Evolutionary conservation across 2,113 vertebrate genomes (phyloP), one percentile per base, ranked within the genome.

Genomic region (Lichenostomus cassidix): DNA sequence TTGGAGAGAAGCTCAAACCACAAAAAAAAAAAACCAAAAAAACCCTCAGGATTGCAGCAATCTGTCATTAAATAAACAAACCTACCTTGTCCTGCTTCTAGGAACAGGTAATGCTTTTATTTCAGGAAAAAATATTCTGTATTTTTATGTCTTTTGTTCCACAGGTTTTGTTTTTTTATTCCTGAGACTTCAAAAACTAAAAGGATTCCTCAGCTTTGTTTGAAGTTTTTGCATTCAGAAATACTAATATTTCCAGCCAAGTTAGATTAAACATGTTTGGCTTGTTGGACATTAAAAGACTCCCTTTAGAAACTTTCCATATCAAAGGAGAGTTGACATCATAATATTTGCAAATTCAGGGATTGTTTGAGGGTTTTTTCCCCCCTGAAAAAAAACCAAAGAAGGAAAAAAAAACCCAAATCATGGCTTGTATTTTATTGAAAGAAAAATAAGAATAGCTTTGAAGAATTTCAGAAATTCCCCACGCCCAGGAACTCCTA

Each of bases 41-140:
- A 39, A 39, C 10, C 39, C 39, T 97, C 46, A 97, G 97, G 68
- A 97, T 98, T 10, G 98, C 97, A 1, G 98, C 87, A 90, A 18
- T n/a, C 63, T 24, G 92, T 97, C 59, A 24, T 67, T 49, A 96
- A 96, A 98, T 7, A 91, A 97, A 56, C 52, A 97, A 76, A 88
- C 15, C 3, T 86, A 98, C 9, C 64, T 90, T 6, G 97, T 98
- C 68, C 97, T 98, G 97, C 99, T 98, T 92, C 95, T 97, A 37
- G 98, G 98, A 94, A 98, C 98, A 63, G 98, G 98, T 98, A 92
- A 68, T 95, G 41, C 29, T 70, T 69, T 52, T 37, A 17, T 76
- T 90, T 75, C 15, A 70, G 49, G 56, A 52, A 33, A 33, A 58
- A 12, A 13, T 4, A 20, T 6, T 41, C 1, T 7, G n/a, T 8